Evolutionary conservation across 2,888 invertebrate species (phyloP).

Genomic region (Antheraea assamensis): DNA sequence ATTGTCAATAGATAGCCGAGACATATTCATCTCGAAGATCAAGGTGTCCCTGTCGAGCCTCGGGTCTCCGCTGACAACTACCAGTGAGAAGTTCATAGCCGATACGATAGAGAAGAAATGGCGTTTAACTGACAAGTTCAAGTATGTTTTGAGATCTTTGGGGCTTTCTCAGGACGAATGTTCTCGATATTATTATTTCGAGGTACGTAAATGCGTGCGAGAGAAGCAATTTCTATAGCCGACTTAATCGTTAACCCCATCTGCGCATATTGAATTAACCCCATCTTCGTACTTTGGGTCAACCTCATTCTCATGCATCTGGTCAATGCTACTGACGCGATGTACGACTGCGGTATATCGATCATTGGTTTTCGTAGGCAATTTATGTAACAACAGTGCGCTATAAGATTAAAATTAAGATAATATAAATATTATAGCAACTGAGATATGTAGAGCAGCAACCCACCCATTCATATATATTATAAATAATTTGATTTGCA

Average conservation of each 20-base stretch:
- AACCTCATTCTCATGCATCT: neutral
- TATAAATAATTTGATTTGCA: neutral
- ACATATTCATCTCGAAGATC: constrained; percentile 37
- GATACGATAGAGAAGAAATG: constrained; percentile 60
- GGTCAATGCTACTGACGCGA: neutral
- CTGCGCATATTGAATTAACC: neutral
- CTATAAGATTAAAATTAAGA: neutral
- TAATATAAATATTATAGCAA: no score
- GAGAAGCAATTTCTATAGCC: neutral
- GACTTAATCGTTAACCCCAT: neutral
- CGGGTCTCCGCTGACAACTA: constrained; percentile 48
- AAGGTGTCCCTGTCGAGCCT: constrained; percentile 49
- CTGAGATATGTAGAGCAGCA: no score
- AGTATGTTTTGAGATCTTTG: constrained; percentile 53
- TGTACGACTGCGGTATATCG: neutral
- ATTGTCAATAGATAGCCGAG: constrained; percentile 45
- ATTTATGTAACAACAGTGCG: neutral
- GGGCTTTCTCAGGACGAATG: constrained; percentile 55
- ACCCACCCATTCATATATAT: neutral
- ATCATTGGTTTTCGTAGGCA: no score
- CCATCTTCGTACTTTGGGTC: neutral
- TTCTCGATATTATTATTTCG: constrained; percentile 64
- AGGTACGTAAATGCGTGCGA: constrained; percentile 43
- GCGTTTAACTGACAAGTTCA: constrained; percentile 52
- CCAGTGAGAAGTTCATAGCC: constrained; percentile 51